Evolutionary conservation across 2,113 vertebrate species (phyloP), one percentile per base, ranked within the genome.

Genomic region (Platichthys flesus): DNA sequence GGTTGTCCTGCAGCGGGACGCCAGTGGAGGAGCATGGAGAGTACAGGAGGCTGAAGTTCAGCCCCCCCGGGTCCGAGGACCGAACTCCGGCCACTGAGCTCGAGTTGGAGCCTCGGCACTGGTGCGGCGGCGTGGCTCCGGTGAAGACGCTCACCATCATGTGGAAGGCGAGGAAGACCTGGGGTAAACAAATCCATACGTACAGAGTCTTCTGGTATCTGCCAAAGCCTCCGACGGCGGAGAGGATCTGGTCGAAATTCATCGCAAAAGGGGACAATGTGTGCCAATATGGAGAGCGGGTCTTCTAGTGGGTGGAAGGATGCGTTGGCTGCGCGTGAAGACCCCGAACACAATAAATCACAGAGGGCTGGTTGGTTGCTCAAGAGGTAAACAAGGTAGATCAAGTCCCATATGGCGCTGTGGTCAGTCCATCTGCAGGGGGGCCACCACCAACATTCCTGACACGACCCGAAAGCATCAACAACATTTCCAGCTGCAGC

Each of bases 121-220:
- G 77, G 76, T 92, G 84, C 0, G 88, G 84, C 15, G 93, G 93
- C 16, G 92, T 90, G 75, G 91, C 93, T 23, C 92, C 92, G 1
- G 90, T 92, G n/a, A 95, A 94, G 79, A 95, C 69, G 90, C 92
- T 93, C 78, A 78, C 92, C 91, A 95, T 93, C 93, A 94, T 94
- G 67, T 95, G 93, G 76, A 94, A 93, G 5, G 77, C 93, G 21
- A 94, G 87, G 0, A 92, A 76, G 26, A 94, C 71, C 78, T 95
- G 93, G 24, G 94, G 94, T 14, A 95, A 78, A 87, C 94, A 93
- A 26, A 94, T 94, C 93, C 93, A 93, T 7, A 93, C 65, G 78
- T 94, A 95, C 66, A 95, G 7, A 1, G 84, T 90, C 65, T 94
- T 95, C 88, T 95, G 94, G 56, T 90, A 95, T 68, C 67, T 91